A percentile compares a stretch with the other conserved stretches of the same genome.
phyloP scores from a whole-genome alignment of 2,113 vertebrate species.

The Salvelinus sp. region DNA sequence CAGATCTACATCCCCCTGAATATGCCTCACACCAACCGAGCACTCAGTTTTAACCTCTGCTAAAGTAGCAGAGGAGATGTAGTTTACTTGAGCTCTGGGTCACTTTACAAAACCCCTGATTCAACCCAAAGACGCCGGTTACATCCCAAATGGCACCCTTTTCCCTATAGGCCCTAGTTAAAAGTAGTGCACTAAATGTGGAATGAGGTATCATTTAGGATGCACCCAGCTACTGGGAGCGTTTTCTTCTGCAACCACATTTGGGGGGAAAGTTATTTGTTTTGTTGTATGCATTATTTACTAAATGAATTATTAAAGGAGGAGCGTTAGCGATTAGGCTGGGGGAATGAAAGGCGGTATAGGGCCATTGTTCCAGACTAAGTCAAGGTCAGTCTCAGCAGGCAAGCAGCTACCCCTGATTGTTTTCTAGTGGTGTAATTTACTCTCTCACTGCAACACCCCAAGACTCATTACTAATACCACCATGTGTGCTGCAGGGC shows the following conservation, averaged over 20 bases:
- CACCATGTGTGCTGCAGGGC: conserved; percentile 43
- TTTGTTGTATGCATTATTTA: conserved; percentile 59
- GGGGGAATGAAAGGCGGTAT: conserved; percentile 21
- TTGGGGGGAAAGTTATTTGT: conserved; percentile 29
- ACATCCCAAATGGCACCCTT: too few species aligned
- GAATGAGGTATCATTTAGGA: too few species aligned
- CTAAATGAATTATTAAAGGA: conserved; percentile 55
- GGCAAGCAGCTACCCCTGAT: conserved; percentile 48
- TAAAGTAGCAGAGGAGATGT: conserved; percentile 11
- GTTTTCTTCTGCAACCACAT: conserved; percentile 8
- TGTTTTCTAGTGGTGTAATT: conserved; percentile 63
- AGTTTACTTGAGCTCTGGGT: conserved; percentile 5
- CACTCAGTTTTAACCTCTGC: conserved; percentile 35
- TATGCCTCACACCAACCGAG: conserved; percentile 1
- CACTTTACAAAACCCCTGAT: conserved; percentile 28
- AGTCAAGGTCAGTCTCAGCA: conserved; percentile 59
- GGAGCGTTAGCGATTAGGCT: conserved; percentile 41
- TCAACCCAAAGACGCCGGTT: conserved; percentile 27
- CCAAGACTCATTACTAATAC: conserved; percentile 64
- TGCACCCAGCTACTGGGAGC: background rate
- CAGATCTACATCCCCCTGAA: conserved; percentile 36
- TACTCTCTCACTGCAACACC: conserved; percentile 44
- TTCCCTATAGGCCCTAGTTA: too few species aligned
- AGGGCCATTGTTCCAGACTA: conserved; percentile 37
- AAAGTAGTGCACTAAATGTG: too few species aligned